Conservation (phyloP, 2,113 vertebrate species). For the Labeo rohita region DNA sequence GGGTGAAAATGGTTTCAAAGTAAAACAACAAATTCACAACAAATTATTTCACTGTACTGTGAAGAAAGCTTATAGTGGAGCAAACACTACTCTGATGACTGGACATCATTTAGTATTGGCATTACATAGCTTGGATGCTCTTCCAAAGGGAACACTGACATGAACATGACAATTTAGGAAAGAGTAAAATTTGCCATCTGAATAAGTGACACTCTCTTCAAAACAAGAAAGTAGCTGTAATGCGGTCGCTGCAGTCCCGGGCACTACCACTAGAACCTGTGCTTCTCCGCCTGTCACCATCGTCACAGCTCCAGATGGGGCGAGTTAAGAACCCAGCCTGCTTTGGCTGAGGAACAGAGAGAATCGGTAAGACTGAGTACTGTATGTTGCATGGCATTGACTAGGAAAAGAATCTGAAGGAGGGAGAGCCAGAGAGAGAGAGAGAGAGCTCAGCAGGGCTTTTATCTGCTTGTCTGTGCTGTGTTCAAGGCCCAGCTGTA, state of each 20-base stretch:
- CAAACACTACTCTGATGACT: neutral
- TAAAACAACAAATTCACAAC: neutral
- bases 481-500: constrained; percentile 36
- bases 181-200: neutral
- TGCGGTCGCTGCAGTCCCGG: neutral
- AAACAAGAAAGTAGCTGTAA: neutral
- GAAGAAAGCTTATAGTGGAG: neutral
- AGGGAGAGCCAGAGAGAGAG: neutral
- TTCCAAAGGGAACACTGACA: neutral
- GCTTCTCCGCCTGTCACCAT: neutral
- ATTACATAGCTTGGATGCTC: neutral
- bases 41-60: neutral
- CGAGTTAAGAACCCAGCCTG: constrained; percentile 13
- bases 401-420: constrained; percentile 30
- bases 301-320: neutral
- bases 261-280: constrained; percentile 20
- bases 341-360: constrained; percentile 18
- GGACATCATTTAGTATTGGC: neutral
- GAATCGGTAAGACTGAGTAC: constrained; percentile 13
- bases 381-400: neutral
- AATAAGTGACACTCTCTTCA: neutral
- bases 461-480: constrained; percentile 41
- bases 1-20: neutral
- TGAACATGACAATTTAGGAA: neutral
- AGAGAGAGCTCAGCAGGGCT: neutral